These are phyloP conservation scores for Crotophaga sulcirostris DNA, from an alignment of 2,113 vertebrate genomes.

Conservation along the genomic window DNA sequence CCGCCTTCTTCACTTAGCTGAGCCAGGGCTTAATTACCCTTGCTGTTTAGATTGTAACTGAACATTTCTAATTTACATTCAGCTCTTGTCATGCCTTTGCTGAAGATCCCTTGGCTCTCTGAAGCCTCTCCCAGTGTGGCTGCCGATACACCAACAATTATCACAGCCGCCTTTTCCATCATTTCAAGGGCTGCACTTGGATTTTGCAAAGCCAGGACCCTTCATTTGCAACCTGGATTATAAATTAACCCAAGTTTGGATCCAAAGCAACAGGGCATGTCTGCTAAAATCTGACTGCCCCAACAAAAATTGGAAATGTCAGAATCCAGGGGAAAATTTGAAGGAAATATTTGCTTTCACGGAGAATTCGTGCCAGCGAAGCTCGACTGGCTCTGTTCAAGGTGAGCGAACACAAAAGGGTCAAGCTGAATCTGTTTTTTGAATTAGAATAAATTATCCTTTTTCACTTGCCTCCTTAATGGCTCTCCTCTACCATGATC, in stretches of 20 bases:
- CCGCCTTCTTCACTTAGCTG: neutral
- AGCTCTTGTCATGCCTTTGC: neutral
- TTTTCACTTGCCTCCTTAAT: neutral
- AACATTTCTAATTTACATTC: neutral
- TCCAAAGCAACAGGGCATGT: neutral
- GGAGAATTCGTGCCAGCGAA: fast-evolving
- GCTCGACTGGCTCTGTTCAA: neutral
- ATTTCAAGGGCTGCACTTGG: neutral
- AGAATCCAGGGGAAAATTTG: neutral
- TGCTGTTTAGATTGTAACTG: neutral
- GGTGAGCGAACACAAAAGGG: conserved; percentile 37
- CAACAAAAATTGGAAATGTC: neutral
- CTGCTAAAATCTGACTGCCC: neutral
- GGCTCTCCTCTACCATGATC: neutral
- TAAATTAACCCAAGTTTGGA: neutral
- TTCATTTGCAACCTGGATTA: neutral
- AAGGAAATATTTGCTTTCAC: neutral
- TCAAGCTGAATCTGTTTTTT: conserved; percentile 15
- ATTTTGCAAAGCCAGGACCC: neutral
- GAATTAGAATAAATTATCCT: conserved; percentile 54
- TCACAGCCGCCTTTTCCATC: neutral
- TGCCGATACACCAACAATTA: neutral
- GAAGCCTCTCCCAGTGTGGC: neutral
- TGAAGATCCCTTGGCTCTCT: neutral
- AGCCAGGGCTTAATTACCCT: conserved; percentile 10